phyloP scores from a whole-genome alignment of 1,140 invertebrate genomes.

The Drosophila equinoxialis region DNA sequence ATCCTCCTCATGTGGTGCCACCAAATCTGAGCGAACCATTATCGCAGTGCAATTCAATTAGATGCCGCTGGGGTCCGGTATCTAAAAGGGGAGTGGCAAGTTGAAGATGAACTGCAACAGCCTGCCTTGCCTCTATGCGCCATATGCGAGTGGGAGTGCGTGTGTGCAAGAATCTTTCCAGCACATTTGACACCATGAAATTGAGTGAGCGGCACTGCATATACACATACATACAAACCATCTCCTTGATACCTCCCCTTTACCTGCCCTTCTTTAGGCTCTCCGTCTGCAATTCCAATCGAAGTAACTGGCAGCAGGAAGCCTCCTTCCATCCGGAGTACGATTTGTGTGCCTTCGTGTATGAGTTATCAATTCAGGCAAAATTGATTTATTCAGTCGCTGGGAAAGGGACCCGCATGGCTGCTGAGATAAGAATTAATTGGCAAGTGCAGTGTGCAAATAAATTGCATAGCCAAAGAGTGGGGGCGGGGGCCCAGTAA shows the following conservation, averaged over 20 bases:
- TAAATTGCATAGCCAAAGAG: slow-evolving; percentile 61
- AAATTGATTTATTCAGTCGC: slow-evolving; percentile 76
- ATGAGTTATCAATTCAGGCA: slow-evolving; percentile 74
- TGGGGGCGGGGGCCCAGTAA: neutral
- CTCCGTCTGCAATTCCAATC: slow-evolving; percentile 31
- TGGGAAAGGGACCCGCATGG: slow-evolving; percentile 65
- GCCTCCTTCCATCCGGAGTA: slow-evolving; percentile 33
- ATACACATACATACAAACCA: neutral
- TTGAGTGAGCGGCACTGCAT: slow-evolving; percentile 64
- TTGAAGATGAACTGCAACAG: slow-evolving; percentile 31
- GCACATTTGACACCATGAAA: slow-evolving; percentile 72
- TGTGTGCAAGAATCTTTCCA: slow-evolving; percentile 23
- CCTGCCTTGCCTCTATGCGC: slow-evolving; percentile 4
- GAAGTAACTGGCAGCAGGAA: slow-evolving; percentile 35
- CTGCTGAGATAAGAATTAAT: slow-evolving; percentile 79
- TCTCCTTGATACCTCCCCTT: slow-evolving; percentile 29
- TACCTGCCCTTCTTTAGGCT: neutral
- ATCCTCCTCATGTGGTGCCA: neutral
- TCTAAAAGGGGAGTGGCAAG: slow-evolving; percentile 14
- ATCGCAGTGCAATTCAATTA: slow-evolving; percentile 72
- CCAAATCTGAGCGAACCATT: slow-evolving; percentile 46
- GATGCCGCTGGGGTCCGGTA: slow-evolving; percentile 39
- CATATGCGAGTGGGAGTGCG: slow-evolving; percentile 2
- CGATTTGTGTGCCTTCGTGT: slow-evolving; percentile 44
- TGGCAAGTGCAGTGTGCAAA: slow-evolving; percentile 77